These are phyloP conservation scores for Varecia variegata DNA, from an alignment of 2,797 vertebrate genomes.

Conservation along the genomic window DNA sequence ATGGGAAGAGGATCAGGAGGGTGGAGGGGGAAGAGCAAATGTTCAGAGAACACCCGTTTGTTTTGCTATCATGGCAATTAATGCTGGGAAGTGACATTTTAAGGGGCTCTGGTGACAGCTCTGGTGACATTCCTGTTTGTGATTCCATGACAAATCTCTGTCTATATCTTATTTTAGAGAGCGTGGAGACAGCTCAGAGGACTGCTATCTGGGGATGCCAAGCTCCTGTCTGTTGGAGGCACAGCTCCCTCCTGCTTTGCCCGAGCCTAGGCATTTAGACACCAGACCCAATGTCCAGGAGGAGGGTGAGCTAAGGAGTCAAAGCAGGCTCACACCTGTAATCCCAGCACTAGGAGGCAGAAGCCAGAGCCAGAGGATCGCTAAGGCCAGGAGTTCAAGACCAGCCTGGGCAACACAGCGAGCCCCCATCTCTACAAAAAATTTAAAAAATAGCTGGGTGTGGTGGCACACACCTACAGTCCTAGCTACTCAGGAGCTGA, in stretches of 20 bases:
- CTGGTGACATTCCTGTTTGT: conserved; percentile 51
- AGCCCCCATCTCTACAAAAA: background rate
- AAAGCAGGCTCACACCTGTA: background rate
- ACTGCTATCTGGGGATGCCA: background rate
- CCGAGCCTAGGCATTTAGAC: background rate
- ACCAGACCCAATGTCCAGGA: background rate
- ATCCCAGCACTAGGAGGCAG: background rate
- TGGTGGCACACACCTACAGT: too few relatives aligned
- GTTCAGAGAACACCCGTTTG: conserved; percentile 40
- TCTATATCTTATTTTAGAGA: conserved; percentile 72
- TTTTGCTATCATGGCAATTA: conserved; percentile 81
- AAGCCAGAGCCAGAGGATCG: background rate
- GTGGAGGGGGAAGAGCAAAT: background rate
- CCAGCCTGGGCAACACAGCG: background rate
- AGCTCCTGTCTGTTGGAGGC: background rate
- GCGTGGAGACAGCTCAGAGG: conserved; percentile 9
- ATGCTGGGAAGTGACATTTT: conserved; percentile 81
- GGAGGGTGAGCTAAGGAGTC: background rate
- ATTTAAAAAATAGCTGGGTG: background rate
- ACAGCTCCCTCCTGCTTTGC: background rate
- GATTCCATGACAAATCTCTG: conserved; percentile 78
- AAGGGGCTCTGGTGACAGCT: conserved; percentile 81
- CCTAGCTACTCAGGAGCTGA: background rate
- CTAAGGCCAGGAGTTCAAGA: background rate
- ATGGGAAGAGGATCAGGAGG: background rate